phyloP scores from a whole-genome alignment of 2,797 vertebrate genomes.

The Enteromius anoplus region DNA sequence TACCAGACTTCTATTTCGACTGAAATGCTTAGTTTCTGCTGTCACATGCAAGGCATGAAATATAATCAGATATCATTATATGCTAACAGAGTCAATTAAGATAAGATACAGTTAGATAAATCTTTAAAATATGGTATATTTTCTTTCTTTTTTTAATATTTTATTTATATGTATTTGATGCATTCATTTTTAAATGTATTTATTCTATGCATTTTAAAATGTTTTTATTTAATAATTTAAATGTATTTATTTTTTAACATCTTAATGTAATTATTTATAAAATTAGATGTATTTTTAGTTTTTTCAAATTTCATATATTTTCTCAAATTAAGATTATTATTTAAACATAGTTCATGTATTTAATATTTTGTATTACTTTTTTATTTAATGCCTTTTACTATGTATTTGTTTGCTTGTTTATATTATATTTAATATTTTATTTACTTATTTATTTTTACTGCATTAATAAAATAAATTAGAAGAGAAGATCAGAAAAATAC shows the following conservation, averaged over 20 bases:
- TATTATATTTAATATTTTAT: neutral
- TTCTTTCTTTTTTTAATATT: neutral
- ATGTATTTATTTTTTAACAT: neutral
- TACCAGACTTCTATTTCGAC: constrained; percentile 33
- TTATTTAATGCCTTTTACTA: neutral
- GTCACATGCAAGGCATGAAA: constrained; percentile 16
- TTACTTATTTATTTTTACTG: neutral
- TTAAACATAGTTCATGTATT: neutral
- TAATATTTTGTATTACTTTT: neutral
- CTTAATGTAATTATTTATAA: neutral
- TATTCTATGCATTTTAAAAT: neutral
- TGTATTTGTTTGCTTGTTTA: neutral
- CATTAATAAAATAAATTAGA: neutral
- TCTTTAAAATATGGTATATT: neutral
- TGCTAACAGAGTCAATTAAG: neutral
- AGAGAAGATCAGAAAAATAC: neutral
- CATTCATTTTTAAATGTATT: neutral
- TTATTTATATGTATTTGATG: neutral
- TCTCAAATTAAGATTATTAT: neutral
- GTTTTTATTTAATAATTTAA: neutral
- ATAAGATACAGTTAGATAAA: neutral
- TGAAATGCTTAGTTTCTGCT: constrained; percentile 17
- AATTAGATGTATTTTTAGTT: neutral
- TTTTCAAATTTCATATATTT: neutral
- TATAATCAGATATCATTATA: neutral